Conservation (phyloP, 2,888 invertebrate species). For the Choreutis nemorana region DNA sequence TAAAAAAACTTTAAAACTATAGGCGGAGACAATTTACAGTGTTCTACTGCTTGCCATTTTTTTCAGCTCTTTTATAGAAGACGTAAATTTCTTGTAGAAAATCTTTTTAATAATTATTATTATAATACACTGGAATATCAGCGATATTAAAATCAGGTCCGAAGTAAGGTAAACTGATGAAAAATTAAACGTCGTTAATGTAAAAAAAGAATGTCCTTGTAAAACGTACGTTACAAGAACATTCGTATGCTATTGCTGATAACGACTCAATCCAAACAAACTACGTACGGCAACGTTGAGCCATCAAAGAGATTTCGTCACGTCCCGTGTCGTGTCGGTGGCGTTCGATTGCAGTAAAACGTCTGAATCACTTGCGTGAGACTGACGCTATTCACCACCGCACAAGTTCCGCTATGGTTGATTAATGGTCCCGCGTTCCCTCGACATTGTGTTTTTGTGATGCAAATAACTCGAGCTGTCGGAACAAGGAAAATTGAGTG, state of each 20-base stretch:
- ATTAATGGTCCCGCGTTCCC: constrained; percentile 61
- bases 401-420: constrained; percentile 52
- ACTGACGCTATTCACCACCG: constrained; percentile 51
- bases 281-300: too few relatives aligned
- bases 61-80: background rate
- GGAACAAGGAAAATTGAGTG: constrained; percentile 63
- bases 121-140: too few relatives aligned
- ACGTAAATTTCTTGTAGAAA: too few relatives aligned
- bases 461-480: constrained; percentile 63
- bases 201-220: too few relatives aligned
- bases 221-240: too few relatives aligned
- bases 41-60: too few relatives aligned
- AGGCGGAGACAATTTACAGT: constrained; percentile 50
- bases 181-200: too few relatives aligned
- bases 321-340: constrained; percentile 9
- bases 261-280: too few relatives aligned
- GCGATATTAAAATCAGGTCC: too few relatives aligned
- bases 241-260: too few relatives aligned
- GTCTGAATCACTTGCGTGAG: constrained; percentile 58
- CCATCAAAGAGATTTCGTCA: constrained; percentile 3
- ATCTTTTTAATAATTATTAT: too few relatives aligned
- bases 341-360: constrained; percentile 38
- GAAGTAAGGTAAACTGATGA: too few relatives aligned
- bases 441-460: constrained; percentile 65
- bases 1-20: constrained; percentile 59